Evolutionary conservation across 2,797 vertebrate genomes (phyloP), one percentile per base, ranked within the genome.

Genomic region (Spatula clypeata): DNA sequence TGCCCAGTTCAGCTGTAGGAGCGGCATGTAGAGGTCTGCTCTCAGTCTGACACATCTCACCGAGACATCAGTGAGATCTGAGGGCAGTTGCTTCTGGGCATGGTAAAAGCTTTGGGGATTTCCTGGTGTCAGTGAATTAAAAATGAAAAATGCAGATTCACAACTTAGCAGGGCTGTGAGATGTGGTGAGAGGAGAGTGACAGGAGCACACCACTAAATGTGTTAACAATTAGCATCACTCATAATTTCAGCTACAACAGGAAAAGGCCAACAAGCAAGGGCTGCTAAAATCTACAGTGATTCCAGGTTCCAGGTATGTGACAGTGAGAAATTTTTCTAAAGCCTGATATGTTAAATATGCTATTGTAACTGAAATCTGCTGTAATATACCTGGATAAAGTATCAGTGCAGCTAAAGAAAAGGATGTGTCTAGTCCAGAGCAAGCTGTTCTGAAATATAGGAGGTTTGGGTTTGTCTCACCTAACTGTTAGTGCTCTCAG

Each of bases 181-280:
- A 45, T 20, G 38, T 36, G 54, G 42, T 32, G 80, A 76, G 54
- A 51, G n/a, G n/a, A 93, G 89, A 62, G 29, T 91, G 94, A 91
- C 62, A 90, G 79, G 10, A 70, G 15, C 0, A 0, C 87, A 72
- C 67, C 85, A 45, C 45, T 93, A 36, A 75, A 66, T 0, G 3
- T 80, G 73, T 58, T 91, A 96, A 40, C 89, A 95, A 95, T 94
- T 93, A 93, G 4, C 54, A 84, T 86, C 34, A 27, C 0, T 31
- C 1, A 6, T 64, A 79, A 88, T 83, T 95, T 89, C 67, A 70
- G n/a, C 58, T 90, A 44, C 60, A 74, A 51, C 62, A 90, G 69
- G 16, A 49, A 79, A 64, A 91, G 24, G 10, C 0, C 0, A 88
- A 79, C 23, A 85, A 86, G 65, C 44, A 88, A 82, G 64, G 15